A percentile compares a stretch with the other conserved stretches of the same genome.
These are phyloP conservation scores for Silurus glanis DNA, from an alignment of 2,113 vertebrate genomes.

Conservation along the genomic window DNA sequence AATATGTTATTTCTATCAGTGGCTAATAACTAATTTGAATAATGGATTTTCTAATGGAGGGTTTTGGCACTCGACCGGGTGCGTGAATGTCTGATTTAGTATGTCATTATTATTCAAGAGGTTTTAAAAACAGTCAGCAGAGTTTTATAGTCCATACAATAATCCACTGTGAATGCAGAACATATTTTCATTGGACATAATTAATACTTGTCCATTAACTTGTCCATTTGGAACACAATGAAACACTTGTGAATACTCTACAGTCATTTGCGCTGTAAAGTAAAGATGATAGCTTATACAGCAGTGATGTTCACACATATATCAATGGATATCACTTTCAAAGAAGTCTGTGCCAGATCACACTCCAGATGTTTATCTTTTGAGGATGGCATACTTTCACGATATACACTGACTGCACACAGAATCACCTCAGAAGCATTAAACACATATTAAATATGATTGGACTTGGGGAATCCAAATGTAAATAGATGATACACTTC, in stretches of 20 bases:
- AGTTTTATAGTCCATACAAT: slow-evolving; percentile 16
- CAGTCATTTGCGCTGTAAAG: slow-evolving; percentile 25
- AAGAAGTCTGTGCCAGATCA: neutral
- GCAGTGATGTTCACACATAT: neutral
- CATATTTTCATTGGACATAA: slow-evolving; percentile 34
- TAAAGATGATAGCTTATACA: neutral
- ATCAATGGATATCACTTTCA: neutral
- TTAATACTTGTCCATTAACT: slow-evolving; percentile 36
- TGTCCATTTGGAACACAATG: slow-evolving; percentile 28
- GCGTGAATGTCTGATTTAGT: slow-evolving; percentile 66
- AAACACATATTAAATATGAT: slow-evolving; percentile 60
- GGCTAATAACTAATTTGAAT: slow-evolving; percentile 70
- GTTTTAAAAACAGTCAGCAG: slow-evolving; percentile 65
- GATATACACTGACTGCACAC: slow-evolving; percentile 10
- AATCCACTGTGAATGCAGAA: slow-evolving; percentile 51
- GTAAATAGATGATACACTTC: neutral
- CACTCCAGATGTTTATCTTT: slow-evolving; percentile 15
- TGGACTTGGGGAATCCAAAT: slow-evolving; percentile 52
- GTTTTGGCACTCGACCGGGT: slow-evolving; percentile 67
- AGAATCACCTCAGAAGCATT: slow-evolving; percentile 56
- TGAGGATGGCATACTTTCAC: slow-evolving; percentile 7
- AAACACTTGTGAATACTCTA: slow-evolving; percentile 27
- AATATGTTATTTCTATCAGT: slow-evolving; percentile 37
- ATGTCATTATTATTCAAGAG: slow-evolving; percentile 75
- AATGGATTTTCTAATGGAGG: slow-evolving; percentile 69